Evolutionary conservation across 2,888 invertebrate species (phyloP), one percentile per base, ranked within the genome.

Genomic region (Cristatella mucedo): DNA sequence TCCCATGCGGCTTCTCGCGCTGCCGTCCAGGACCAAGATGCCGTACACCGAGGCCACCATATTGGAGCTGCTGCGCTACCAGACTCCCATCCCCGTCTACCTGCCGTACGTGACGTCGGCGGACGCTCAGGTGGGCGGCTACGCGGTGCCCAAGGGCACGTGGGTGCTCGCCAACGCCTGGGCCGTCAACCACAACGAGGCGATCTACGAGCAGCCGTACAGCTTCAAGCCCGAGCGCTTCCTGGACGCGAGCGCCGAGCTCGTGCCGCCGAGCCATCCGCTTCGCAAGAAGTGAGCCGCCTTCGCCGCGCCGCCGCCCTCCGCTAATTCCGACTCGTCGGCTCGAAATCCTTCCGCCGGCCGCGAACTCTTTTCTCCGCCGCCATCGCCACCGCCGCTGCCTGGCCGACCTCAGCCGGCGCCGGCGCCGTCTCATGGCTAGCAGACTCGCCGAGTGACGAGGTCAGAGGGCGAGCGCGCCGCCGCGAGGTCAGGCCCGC

Each of bases 51-150:
- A 53, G 19, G 49, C 50, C 11, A 43, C 45, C 1, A 45, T 51
- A 9, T 24, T 45, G 13, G 49, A 50, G 24, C 43, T 53, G 30
- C 33, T 50, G 13, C 33, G 39, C 15, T 52, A 46, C 34, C 52
- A 49, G 11, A 53, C 53, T 2, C 54, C 54, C 29, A 50, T 55
- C 3, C 55, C 56, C 1, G 43, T 57, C 13, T 53, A 54, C 7
- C 52, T 55, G 9, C 55, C 55, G 22, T 54, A 55, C 38, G 46
- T 46, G 13, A 53, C 54, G 4, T 46, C 45, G 13, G 40, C 47
- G 36, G 54, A 55, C 38, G 52, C 54, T 1, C 21, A 36, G 5
- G 44, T 57, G 2, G 18, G 44, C 24, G 53, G 49, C 13, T 36
- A 36, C 24, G 4, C 6, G 5, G 26, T 36, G n/a, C 36, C 36